Conservation (phyloP, 1,140 invertebrate genomes). For the Zophobas morio region DNA sequence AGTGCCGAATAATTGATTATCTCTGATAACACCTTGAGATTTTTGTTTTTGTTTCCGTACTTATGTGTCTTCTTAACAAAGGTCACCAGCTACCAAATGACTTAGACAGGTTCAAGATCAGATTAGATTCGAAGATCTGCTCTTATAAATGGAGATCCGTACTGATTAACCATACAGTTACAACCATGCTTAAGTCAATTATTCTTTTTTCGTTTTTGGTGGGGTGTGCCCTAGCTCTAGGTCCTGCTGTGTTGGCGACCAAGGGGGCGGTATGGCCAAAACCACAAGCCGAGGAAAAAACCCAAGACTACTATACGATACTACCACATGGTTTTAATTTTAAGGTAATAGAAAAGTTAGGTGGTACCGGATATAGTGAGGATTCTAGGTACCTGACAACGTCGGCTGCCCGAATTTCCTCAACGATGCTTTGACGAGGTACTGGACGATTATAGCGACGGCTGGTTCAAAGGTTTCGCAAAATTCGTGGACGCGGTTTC, state of each 20-base stretch:
- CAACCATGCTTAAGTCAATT: too few relatives aligned
- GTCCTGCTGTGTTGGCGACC: slow-evolving; percentile 65
- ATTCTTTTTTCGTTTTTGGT: not conserved
- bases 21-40: too few relatives aligned
- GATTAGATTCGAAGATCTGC: too few relatives aligned
- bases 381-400: slow-evolving; percentile 63
- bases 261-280: slow-evolving; percentile 72
- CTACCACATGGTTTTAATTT: slow-evolving; percentile 67
- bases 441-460: slow-evolving; percentile 66
- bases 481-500: too few relatives aligned
- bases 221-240: slow-evolving; percentile 52
- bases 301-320: slow-evolving; percentile 64
- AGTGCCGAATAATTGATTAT: too few relatives aligned
- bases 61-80: too few relatives aligned
- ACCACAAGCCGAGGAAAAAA: slow-evolving; percentile 67
- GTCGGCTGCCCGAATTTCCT: slow-evolving; percentile 68
- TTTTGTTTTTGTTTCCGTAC: too few relatives aligned
- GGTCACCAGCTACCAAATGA: too few relatives aligned
- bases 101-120: too few relatives aligned
- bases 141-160: too few relatives aligned
- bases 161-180: too few relatives aligned
- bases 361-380: not conserved
- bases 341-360: slow-evolving; percentile 46
- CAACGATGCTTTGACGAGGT: slow-evolving; percentile 72
- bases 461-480: not conserved